Base-by-base conservation (phyloP, 2,797 vertebrate genomes). In the Alca torda region DNA sequence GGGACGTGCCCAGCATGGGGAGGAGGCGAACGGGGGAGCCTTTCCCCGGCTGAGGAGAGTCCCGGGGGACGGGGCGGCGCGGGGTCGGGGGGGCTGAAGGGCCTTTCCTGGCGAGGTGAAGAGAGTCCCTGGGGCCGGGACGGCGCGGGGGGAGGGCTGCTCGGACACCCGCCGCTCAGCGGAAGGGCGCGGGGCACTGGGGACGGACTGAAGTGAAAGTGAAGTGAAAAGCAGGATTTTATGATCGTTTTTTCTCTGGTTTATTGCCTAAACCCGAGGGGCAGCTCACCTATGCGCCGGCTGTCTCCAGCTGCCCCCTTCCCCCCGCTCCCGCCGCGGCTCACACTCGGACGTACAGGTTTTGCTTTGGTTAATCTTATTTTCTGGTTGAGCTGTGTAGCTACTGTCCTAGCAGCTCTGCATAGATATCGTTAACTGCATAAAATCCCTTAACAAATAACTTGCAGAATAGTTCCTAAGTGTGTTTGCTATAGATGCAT, bases 221-320 rank as follows among this genome's bases (percentile, higher is more conserved):
- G 30, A 10, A 28, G 26, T 3, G 43, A 43, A 43, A 46, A 5
- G 1, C 5, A 9, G 15, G 15, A 2, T 26, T 51, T 72, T 7
- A 2, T 2, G 26, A 0, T 23, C 7, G 3, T 0, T 57, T 65
- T 54, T n/a, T 17, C 33, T 31, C 1, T 26, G 7, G 3, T 48
- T 14, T 37, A 3, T 11, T 5, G 54, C 41, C 37, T 14, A 4
- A 37, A 30, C 5, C 28, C 19, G n/a, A 53, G 60, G n/a, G 60
- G 43, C 64, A 15, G 89, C 64, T 53, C 48, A 3, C 20, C 20
- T 16, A 2, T 10, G 4, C 9, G 10, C 24, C 23, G 51, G 70
- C 46, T 28, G 75, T 2, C 39, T 7, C 30, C 17, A 3, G 31
- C 35, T 17, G 41, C 35, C 39, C 39, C 39, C 39, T 37, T 11